Evolutionary conservation across 2,888 invertebrate species (phyloP), one percentile per base, ranked within the genome.

Genomic region (Lepidochrysops patricia): DNA sequence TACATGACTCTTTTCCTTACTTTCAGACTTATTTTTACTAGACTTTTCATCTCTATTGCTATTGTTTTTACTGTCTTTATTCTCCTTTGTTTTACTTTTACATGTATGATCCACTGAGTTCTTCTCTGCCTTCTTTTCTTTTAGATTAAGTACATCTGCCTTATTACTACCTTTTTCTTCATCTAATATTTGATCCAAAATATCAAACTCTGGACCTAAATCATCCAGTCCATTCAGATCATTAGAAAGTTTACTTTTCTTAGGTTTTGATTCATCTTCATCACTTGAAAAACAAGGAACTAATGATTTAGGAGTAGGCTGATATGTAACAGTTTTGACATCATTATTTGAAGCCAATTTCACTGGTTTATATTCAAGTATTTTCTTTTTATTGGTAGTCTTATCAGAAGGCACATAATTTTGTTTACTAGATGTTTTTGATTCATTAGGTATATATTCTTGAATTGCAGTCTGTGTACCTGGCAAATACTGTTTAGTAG

Each of bases 261-360:
- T 89, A 15, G 60, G 60, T 9, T 75, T 72, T 61, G 88, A 84
- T 68, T 88, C 89, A 52, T 89, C 88, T 69, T 89, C 90, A 74
- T 90, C 90, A 77, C 89, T 89, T 34, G 89, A 90, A 70, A 89
- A 89, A 66, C 85, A 86, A 60, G 89, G 88, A 52, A 80, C 86
- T 59, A 84, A 73, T 12, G 82, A 76, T 54, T 82, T 74, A 23
- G 89, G 89, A 23, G 90, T 90, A 5, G 90, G 90, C 67, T 87
- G 82, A 64, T 90, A 90, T 50, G 82, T 82, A 23, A 84, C 78
- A 60, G 72, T 66, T 13, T 80, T 69, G 4, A 66, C 67, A 67
- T 79, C 76, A 65, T 64, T 72, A 68, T 80, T 83, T 34, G 70
- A 63, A 61, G 71, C 72, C 26, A 88, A 75, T 72, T 84, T 84